phyloP scores from a whole-genome alignment of 92 coral and sea anemone species.

The Heteractis magnifica region DNA sequence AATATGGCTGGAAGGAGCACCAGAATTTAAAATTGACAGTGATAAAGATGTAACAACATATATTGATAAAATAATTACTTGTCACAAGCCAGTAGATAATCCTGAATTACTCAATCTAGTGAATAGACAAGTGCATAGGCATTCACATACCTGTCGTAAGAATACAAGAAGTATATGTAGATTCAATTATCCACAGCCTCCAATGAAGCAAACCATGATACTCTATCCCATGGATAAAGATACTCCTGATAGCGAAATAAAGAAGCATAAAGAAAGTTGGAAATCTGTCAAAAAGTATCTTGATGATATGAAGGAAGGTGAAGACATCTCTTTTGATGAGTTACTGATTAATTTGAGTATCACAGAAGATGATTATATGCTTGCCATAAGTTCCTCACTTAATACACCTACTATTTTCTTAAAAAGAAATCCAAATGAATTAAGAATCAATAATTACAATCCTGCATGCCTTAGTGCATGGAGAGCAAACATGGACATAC shows the following conservation, averaged over 20 bases:
- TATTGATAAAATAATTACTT: no score
- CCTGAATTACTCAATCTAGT: neutral
- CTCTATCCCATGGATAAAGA: constrained; percentile 19
- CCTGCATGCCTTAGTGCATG: constrained; percentile 36
- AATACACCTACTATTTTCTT: no score
- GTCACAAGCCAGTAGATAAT: neutral
- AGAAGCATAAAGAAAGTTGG: neutral
- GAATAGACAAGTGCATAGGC: neutral
- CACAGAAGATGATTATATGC: no score
- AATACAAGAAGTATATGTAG: constrained; percentile 10
- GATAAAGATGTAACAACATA: no score
- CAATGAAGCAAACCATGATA: constrained; percentile 11
- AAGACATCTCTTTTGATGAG: constrained; percentile 15
- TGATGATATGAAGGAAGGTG: no score
- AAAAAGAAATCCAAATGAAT: no score
- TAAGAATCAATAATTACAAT: constrained; percentile 31
- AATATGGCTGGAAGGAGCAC: no score
- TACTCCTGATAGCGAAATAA: neutral
- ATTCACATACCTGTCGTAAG: no score
- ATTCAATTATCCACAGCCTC: neutral
- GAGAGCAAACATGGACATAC: no score
- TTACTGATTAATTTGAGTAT: neutral
- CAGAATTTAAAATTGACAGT: no score
- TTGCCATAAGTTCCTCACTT: no score
- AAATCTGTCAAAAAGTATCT: neutral